These are phyloP conservation scores for Caradrina kadenii DNA, from an alignment of 2,888 invertebrate species.

Conservation along the genomic window DNA sequence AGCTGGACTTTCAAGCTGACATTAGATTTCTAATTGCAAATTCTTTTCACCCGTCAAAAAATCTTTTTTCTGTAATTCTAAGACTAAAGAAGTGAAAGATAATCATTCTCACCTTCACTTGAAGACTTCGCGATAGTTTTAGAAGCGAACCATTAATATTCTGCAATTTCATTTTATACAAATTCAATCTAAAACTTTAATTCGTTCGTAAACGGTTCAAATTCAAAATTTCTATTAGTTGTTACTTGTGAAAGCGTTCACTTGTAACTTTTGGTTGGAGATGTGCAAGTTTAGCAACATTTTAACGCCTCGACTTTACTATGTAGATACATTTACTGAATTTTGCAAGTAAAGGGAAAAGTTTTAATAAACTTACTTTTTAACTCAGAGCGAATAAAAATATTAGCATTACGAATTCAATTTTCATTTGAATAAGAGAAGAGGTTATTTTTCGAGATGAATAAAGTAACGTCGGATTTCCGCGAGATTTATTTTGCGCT, in stretches of 20 bases:
- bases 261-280: slow-evolving; percentile 43
- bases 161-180: slow-evolving; percentile 51
- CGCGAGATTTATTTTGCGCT: slow-evolving; percentile 38
- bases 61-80: slow-evolving; percentile 17
- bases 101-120: slow-evolving; percentile 35
- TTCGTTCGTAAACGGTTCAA: slow-evolving; percentile 51
- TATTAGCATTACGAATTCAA: slow-evolving; percentile 61
- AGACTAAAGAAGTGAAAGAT: slow-evolving; percentile 31
- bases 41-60: slow-evolving; percentile 27
- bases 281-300: slow-evolving; percentile 42
- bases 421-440: slow-evolving; percentile 55
- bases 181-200: slow-evolving; percentile 62
- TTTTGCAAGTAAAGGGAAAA: slow-evolving; percentile 45
- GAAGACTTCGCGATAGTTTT: slow-evolving; percentile 34
- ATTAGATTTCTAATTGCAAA: slow-evolving; percentile 47
- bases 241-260: slow-evolving; percentile 47
- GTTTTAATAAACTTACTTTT: slow-evolving; percentile 63
- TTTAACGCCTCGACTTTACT: slow-evolving; percentile 40
- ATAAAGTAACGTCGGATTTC: slow-evolving; percentile 43
- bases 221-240: slow-evolving; percentile 37
- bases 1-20: slow-evolving; percentile 20
- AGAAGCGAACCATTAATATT: slow-evolving; percentile 26
- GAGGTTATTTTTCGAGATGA: slow-evolving; percentile 43
- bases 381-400: slow-evolving; percentile 57
- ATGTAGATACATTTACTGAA: slow-evolving; percentile 38